A percentile compares a stretch with the other conserved stretches of the same genome.
Conservation (phyloP, 2,797 vertebrate species). For the Catamblyrhynchus diadema region DNA sequence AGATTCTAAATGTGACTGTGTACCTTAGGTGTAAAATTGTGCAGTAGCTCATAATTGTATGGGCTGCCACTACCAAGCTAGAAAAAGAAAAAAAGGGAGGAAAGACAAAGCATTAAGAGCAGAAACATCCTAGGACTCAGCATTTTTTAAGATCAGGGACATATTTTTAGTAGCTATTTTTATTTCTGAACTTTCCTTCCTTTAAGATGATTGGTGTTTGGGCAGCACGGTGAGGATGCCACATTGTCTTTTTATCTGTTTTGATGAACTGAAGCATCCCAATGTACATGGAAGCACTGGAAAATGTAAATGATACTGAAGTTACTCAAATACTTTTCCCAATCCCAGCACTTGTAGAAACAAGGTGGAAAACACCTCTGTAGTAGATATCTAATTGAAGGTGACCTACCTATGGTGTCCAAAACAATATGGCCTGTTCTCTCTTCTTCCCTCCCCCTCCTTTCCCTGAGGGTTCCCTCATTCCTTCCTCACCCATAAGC, state of each 20-base stretch:
- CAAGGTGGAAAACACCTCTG: background rate
- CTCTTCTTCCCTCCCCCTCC: background rate
- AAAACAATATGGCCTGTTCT: background rate
- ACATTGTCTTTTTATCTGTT: background rate
- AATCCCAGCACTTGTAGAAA: background rate
- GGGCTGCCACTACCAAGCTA: background rate
- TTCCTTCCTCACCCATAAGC: background rate
- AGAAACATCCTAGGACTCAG: slow-evolving; percentile 2
- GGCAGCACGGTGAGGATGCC: background rate
- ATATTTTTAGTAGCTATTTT: background rate
- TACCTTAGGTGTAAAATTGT: background rate
- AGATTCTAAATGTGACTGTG: slow-evolving; percentile 4
- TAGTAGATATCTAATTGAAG: background rate
- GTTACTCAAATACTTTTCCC: background rate
- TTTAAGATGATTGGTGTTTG: background rate
- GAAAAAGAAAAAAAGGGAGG: background rate
- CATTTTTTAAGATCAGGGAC: background rate
- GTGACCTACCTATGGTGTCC: background rate
- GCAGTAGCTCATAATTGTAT: background rate
- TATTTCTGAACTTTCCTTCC: background rate
- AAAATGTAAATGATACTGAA: background rate
- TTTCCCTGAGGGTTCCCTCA: background rate
- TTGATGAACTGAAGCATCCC: background rate
- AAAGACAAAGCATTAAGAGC: background rate
- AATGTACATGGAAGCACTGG: background rate